Evolutionary conservation across 1,140 invertebrate species (phyloP), one percentile per base, ranked within the genome.

Genomic region (Teleopsis dalmanni): DNA sequence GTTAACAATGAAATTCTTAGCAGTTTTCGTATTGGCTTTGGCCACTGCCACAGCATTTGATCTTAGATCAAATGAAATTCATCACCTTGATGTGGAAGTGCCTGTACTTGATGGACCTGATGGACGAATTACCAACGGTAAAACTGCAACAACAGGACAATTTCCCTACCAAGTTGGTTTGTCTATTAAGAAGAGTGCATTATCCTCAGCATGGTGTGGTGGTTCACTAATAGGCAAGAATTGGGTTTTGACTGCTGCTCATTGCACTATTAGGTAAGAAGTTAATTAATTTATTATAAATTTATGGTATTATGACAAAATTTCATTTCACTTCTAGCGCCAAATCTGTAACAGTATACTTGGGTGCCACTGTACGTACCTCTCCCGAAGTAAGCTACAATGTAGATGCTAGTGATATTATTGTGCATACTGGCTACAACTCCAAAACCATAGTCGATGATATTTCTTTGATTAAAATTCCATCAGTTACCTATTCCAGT

Each of bases 221-320:
- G 78, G 77, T 8, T 74, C 73, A 9, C 51, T 81, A 16, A 74
- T 81, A 31, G 73, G 73, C 21, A 59, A 74, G 18, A 60, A 67
- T 37, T 79, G 76, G 75, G 64, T 80, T 19, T 43, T 81, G 27
- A 81, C 77, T 16, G 78, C 78, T 7, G 79, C 76, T 27, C 79
- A 81, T 57, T 81, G 79, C 48, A n/a, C 19, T 22, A 23, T 31
- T 1, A 25, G 27, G 52, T 53, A 45, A 31, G 43, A 14, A n/a
- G n/a, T n/a, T n/a, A n/a, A n/a, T n/a, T n/a, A n/a, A n/a, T n/a
- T n/a, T n/a, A n/a, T n/a, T n/a, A n/a, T n/a, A n/a, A n/a, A n/a
- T n/a, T n/a, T n/a, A n/a, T n/a, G n/a, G n/a, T n/a, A n/a, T n/a
- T n/a, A n/a, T n/a, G n/a, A n/a, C n/a, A n/a, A n/a, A n/a, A n/a